phyloP scores from a whole-genome alignment of 1,140 invertebrate genomes.

The Acromyrmex echinatior region DNA sequence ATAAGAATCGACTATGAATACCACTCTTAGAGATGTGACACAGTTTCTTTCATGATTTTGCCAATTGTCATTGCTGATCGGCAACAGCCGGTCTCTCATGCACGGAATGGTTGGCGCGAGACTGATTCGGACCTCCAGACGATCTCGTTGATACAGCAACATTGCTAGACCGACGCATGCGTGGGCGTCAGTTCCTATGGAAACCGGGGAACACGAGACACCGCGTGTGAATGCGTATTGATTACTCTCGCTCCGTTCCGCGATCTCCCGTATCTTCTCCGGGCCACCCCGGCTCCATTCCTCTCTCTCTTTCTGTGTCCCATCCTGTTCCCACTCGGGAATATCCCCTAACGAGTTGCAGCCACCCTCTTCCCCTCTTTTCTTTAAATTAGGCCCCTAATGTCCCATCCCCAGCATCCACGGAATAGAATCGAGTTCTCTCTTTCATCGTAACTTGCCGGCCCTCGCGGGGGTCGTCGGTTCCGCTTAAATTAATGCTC shows the following conservation, averaged over 20 bases:
- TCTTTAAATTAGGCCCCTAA: constrained; percentile 73
- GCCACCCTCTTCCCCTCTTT: constrained; percentile 45
- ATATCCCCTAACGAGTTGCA: neutral
- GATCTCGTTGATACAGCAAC: constrained; percentile 31
- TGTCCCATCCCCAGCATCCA: constrained; percentile 54
- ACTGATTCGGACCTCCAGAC: constrained; percentile 47
- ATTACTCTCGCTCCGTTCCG: constrained; percentile 83
- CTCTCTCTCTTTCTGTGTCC: constrained; percentile 15
- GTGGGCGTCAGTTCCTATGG: constrained; percentile 82
- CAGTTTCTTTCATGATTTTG: neutral
- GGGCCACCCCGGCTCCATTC: constrained; percentile 9
- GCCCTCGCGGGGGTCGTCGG: neutral
- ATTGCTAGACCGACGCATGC: constrained; percentile 74
- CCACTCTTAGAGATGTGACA: too few relatives aligned
- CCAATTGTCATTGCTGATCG: neutral
- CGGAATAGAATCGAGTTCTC: constrained; percentile 31
- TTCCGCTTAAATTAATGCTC: constrained; percentile 35
- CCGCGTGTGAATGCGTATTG: constrained; percentile 86
- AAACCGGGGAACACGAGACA: constrained; percentile 80
- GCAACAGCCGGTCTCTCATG: neutral
- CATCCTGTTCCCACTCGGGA: constrained; percentile 52
- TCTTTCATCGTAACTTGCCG: constrained; percentile 23
- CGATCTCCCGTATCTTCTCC: constrained; percentile 78
- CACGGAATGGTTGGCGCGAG: constrained; percentile 57
- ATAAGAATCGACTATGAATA: too few relatives aligned